Base-by-base conservation (phyloP, 2,797 vertebrate species). In the Ctenopoma kingsleyae region DNA sequence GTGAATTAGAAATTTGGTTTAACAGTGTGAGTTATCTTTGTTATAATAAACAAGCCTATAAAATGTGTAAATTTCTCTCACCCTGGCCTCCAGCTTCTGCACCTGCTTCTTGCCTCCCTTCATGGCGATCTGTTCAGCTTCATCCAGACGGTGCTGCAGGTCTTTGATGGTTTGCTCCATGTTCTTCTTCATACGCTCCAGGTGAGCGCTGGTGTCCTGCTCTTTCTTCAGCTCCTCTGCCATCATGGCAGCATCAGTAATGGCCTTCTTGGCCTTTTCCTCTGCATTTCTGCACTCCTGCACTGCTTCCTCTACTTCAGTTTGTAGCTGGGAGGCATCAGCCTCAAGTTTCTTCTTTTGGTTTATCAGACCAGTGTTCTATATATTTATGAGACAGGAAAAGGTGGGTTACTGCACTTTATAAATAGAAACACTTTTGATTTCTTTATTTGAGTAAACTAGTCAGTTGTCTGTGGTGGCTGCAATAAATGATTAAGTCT, bases 241-340 rank as follows among this genome's bases (percentile, higher is more conserved):
- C 96, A 97, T 97, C 96, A 97, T 96, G 91, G 97, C 96, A 0
- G 97, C 96, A 68, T 97, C 96, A n/a, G 95, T 97, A 68, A 98
- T 96, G 5, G 96, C 96, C 77, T 97, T 98, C 86, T 96, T 98
- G 65, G 96, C 96, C 54, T 97, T 98, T 46, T 98, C 96, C 57
- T 98, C 96, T 51, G 96, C 95, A 0, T 96, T 97, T 27, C 94
- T 92, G 80, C 94, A 94, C 75, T 97, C 97, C 83, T 97, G 96
- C 41, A 96, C 57, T 0, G 95, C 90, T 13, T 96, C 95, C 27
- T 98, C 96, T 2, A 90, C 90, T 72, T 96, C 95, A 0, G 11
- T 90, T 13, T 97, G 96, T 78, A 96, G 92, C 59, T 96, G 96
- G 57, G 88, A 71, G 15, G 94, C 85, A 50, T 97, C 96, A 1